Conservation (phyloP, 2,888 invertebrate genomes). For the Rhamphomyia laevipes region DNA sequence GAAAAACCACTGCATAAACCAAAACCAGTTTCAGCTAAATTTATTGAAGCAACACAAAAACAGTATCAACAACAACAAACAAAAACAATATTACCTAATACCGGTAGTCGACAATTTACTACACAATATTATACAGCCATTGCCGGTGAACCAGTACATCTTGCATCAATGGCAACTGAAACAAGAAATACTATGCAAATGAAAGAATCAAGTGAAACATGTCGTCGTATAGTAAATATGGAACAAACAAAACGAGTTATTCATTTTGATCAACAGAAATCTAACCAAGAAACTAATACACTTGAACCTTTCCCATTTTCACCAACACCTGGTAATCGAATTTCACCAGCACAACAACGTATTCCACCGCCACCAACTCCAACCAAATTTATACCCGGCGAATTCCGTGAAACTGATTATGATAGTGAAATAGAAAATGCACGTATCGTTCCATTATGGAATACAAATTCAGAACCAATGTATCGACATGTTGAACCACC, state of each 20-base stretch:
- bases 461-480: constrained; percentile 46
- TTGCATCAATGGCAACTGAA: constrained; percentile 50
- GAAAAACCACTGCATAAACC: constrained; percentile 17
- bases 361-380: constrained; percentile 45
- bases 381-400: constrained; percentile 52
- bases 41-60: constrained; percentile 24
- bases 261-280: constrained; percentile 47
- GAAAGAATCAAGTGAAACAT: constrained; percentile 55
- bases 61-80: constrained; percentile 16
- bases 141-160: constrained; percentile 45
- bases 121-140: constrained; percentile 45
- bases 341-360: constrained; percentile 30
- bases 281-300: constrained; percentile 16
- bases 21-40: constrained; percentile 33
- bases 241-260: constrained; percentile 58
- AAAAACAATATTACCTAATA: not conserved
- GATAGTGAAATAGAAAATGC: constrained; percentile 53
- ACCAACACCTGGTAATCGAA: constrained; percentile 33
- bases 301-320: constrained; percentile 41
- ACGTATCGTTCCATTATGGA: constrained; percentile 52
- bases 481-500: constrained; percentile 53
- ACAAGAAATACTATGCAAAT: constrained; percentile 58
- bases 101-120: constrained; percentile 13
- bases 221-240: constrained; percentile 51
- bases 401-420: constrained; percentile 55